phyloP scores from a whole-genome alignment of 2,113 vertebrate genomes.

The Abramis brama region DNA sequence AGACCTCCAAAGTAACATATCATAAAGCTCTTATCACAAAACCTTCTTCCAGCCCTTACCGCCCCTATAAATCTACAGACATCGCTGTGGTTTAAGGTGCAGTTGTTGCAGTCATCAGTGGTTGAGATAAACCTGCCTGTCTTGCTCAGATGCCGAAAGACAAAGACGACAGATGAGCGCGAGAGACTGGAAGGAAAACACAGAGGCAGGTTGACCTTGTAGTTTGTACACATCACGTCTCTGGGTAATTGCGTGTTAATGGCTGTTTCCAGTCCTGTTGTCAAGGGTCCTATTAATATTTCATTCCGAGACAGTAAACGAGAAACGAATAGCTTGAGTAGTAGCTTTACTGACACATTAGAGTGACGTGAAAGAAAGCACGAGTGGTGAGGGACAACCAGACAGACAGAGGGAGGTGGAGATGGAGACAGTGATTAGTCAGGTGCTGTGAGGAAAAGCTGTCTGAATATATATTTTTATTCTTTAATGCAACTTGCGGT shows the following conservation, averaged over 20 bases:
- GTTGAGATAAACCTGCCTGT: slow-evolving; percentile 22
- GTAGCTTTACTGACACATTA: slow-evolving; percentile 54
- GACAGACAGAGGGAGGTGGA: slow-evolving; percentile 12
- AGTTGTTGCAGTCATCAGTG: not conserved
- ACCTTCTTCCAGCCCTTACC: not conserved
- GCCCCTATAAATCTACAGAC: slow-evolving; percentile 7
- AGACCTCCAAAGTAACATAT: slow-evolving; percentile 21
- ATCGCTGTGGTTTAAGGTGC: slow-evolving; percentile 7
- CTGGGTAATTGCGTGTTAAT: slow-evolving; percentile 62
- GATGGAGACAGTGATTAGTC: slow-evolving; percentile 50
- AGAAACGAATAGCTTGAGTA: slow-evolving; percentile 59
- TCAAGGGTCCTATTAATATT: slow-evolving; percentile 64
- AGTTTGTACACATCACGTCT: slow-evolving; percentile 56
- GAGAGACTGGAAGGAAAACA: slow-evolving; percentile 11
- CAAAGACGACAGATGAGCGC: slow-evolving; percentile 8
- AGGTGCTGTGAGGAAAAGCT: slow-evolving; percentile 53
- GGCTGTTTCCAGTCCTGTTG: slow-evolving; percentile 53
- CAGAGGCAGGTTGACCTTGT: slow-evolving; percentile 32
- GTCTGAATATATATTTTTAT: slow-evolving; percentile 64
- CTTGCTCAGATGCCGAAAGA: slow-evolving; percentile 9
- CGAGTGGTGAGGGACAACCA: not conserved
- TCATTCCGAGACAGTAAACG: slow-evolving; percentile 53
- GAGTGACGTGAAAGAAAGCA: not conserved
- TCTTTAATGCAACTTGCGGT: slow-evolving; percentile 55
- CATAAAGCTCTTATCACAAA: not conserved